Base-by-base conservation (phyloP, 2,113 vertebrate genomes). In the Theristicus caerulescens region DNA sequence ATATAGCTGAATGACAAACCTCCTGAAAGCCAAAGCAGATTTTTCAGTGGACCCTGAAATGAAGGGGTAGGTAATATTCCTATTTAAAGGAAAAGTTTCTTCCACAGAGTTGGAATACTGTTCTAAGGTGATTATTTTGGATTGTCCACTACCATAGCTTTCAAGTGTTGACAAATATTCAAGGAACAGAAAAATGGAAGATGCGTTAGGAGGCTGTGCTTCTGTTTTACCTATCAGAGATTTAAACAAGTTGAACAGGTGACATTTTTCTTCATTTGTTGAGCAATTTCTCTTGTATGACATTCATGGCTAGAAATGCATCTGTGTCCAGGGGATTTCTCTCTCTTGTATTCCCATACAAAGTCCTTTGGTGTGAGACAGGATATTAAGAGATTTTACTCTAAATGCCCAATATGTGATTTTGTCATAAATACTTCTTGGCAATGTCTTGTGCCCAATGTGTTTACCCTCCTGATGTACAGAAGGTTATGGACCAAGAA, bases 291-390 rank as follows among this genome's bases (percentile, higher is more conserved):
- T 82, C 34, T 67, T 65, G 17, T 38, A 26, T 61, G 32, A 22
- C 0, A 0, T 47, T 93, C 16, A 31, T 36, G 18, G 22, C 34
- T 79, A 38, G 65, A 86, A 88, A 66, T 1, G 0, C 10, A 49
- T 20, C 24, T 44, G 15, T 29, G 27, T 49, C 9, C 21, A 81
- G 31, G 36, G 24, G 36, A 31, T 54, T 66, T 54, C 17, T 54
- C 11, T 70, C 31, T 65, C 19, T 36, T 4, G 4, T 22, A 46
- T 65, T 65, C 5, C 40, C 11, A 25, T 65, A 31, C 26, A 19
- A 92, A 73, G 8, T 65, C 25, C 29, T 74, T 74, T 57, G 49
- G 22, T 38, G 9, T 79, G 70, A 78, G 40, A 66, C 6, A 57
- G 29, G 40, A 26, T 66, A 70, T 67, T 13, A n/a, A 52, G 31